A percentile compares a stretch with the other conserved stretches of the same genome.
These are phyloP conservation scores for Leptinotarsa peninsularis DNA, from an alignment of 2,888 invertebrate genomes.

Conservation along the genomic window DNA sequence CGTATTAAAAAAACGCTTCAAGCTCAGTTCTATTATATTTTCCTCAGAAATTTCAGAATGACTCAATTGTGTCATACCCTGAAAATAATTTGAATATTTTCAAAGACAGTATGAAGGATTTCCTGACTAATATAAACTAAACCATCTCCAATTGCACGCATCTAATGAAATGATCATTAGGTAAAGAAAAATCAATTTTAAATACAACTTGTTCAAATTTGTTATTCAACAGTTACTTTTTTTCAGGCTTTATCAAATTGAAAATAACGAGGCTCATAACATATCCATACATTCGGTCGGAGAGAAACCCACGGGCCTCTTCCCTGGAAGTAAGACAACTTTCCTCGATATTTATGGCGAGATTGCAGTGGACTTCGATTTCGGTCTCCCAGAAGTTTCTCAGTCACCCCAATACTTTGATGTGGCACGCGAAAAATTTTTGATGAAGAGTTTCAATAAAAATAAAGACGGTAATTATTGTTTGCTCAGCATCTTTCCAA, in stretches of 20 bases:
- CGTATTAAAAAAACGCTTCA: too few species aligned
- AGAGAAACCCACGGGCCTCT: conserved; percentile 58
- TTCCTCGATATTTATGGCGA: conserved; percentile 77
- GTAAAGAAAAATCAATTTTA: too few species aligned
- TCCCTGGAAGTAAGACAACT: conserved; percentile 61
- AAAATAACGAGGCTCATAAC: conserved; percentile 53
- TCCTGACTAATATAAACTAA: too few species aligned
- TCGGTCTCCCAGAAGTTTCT: conserved; percentile 70
- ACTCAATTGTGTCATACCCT: too few species aligned
- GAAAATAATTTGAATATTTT: too few species aligned
- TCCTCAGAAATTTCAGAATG: too few species aligned
- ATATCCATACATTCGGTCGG: conserved; percentile 60
- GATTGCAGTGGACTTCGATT: conserved; percentile 88
- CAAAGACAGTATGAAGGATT: too few species aligned
- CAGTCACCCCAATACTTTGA: neutral
- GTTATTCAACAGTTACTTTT: neutral
- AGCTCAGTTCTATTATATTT: too few species aligned
- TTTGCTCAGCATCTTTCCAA: neutral
- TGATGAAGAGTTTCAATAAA: neutral
- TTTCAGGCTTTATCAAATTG: conserved; percentile 61
- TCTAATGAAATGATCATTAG: too few species aligned
- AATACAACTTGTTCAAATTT: too few species aligned
- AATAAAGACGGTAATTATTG: conserved; percentile 14
- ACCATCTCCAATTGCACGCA: too few species aligned
- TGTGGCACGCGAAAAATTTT: neutral